phyloP scores from a whole-genome alignment of 2,888 invertebrate species.

The Cosmia pyralina region DNA sequence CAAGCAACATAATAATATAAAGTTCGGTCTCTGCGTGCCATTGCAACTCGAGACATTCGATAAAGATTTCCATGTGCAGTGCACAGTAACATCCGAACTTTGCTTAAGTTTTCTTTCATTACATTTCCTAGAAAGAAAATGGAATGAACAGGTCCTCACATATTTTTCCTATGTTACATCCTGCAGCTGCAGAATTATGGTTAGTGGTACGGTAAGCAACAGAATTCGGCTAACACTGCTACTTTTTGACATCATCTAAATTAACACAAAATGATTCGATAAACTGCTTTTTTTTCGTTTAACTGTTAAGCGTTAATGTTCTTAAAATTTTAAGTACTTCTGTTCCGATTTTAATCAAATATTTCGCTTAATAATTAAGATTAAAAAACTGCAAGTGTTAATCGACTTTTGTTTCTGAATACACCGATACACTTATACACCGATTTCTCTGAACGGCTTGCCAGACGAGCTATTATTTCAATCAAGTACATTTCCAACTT shows the following conservation, averaged over 20 bases:
- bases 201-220: not conserved
- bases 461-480: not conserved
- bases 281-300: no score
- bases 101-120: not conserved
- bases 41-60: constrained; percentile 18
- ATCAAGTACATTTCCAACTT: not conserved
- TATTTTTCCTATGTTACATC: not conserved
- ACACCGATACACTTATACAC: no score
- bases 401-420: no score
- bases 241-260: no score
- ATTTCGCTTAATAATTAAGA: no score
- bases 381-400: no score
- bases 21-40: constrained; percentile 10
- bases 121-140: not conserved
- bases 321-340: no score
- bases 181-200: not conserved
- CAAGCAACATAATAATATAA: constrained; percentile 14
- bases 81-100: constrained; percentile 14
- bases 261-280: no score
- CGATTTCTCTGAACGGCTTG: not conserved
- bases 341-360: no score
- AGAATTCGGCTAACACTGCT: no score
- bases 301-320: no score
- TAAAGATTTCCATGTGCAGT: constrained; percentile 26
- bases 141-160: not conserved